Base-by-base conservation (phyloP, 64 coral and sea anemone genomes). In the Stylophora pistillata region DNA sequence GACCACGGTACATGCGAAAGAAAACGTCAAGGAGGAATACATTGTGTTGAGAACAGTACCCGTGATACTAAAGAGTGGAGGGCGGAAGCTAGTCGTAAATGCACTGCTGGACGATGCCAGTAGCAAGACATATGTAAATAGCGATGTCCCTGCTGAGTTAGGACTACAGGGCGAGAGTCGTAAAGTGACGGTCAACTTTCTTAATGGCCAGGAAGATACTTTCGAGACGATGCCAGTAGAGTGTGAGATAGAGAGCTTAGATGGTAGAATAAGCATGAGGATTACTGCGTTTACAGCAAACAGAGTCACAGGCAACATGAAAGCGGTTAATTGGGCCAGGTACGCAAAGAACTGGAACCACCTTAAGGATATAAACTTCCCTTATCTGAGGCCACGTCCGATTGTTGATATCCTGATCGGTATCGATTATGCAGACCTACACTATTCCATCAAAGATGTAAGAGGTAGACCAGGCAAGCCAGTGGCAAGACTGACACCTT, bases 221-320 rank as follows among this genome's bases (percentile, higher is more conserved):
- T 91, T 91, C 54, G 72, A 85, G 29, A 91, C 82, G 61, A 75
- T 59, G 63, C 83, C 74, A 21, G 90, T 87, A 65, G 59, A 64
- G 31, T 34, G 76, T 55, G 59, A 69, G 70, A 30, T 92, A 32
- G 54, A 87, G 58, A 80, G 91, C 74, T 54, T 87, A 54, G 76
- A 87, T 72, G 91, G 84, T 27, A 60, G 29, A 21, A 32, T 86
- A 29, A 70, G 55, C 52, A 14, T 58, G 29, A 79, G 41, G 17
- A 14, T 87, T 3, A 58, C 68, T 53, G 85, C 76, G 20, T 87
- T 73, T 55, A 88, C 76, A 31, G 27, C 76, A 56, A 77, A 78
- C 30, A 92, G 72, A 27, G 91, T 92, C 4, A 92, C 91, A n/a
- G 91, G 76, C 47, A 77, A 86, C 29, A 70, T 92, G 74, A 31